Conservation (phyloP, 2,113 vertebrate species). For the Oryzias javanicus region DNA sequence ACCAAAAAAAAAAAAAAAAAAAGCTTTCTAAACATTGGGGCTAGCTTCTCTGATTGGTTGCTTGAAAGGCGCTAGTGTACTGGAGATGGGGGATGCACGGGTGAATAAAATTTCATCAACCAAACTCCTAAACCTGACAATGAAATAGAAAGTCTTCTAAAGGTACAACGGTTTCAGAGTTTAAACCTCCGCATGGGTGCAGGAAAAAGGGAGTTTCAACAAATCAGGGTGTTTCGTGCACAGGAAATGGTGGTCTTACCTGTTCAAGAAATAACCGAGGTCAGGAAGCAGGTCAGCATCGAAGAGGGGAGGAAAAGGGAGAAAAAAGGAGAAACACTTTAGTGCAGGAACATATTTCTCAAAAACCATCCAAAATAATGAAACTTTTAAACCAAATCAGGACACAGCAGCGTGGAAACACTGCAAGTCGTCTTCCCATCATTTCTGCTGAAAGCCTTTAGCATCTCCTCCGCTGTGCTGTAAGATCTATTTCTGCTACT, state of each 20-base stretch:
- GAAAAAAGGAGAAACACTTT: slow-evolving; percentile 28
- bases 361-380: neutral
- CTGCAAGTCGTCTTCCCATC: too few species aligned
- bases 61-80: too few species aligned
- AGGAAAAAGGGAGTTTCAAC: slow-evolving; percentile 11
- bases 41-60: too few species aligned
- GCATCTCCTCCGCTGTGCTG: too few species aligned
- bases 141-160: slow-evolving; percentile 1
- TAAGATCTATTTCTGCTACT: too few species aligned
- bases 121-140: slow-evolving; percentile 9
- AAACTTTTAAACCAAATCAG: neutral
- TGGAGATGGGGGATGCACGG: neutral
- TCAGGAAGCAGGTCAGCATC: neutral
- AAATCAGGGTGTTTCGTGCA: slow-evolving; percentile 15
- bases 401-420: too few species aligned
- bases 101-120: slow-evolving; percentile 13
- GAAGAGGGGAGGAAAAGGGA: slow-evolving; percentile 41
- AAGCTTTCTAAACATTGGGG: too few species aligned
- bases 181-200: slow-evolving; percentile 3
- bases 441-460: too few species aligned
- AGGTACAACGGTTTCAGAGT: neutral
- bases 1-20: too few species aligned
- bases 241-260: slow-evolving; percentile 63
- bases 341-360: neutral
- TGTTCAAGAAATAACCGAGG: slow-evolving; percentile 36